A percentile compares a stretch with the other conserved stretches of the same genome.
Evolutionary conservation across 2,797 vertebrate genomes (phyloP).

Genomic region (Paratrypauchen microcephalus): DNA sequence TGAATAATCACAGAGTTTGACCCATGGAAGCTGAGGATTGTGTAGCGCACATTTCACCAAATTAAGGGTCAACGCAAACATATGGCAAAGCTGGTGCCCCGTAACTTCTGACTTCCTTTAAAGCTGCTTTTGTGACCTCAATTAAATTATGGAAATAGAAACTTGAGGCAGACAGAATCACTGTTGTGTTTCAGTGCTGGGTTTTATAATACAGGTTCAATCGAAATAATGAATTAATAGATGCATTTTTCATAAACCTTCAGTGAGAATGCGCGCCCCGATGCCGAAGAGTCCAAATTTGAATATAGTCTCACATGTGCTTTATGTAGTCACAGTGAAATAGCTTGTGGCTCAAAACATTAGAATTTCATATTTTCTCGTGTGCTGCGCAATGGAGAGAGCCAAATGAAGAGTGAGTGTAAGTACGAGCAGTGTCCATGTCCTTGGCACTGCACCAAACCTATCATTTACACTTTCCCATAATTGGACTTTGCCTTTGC

Average conservation of each 20-base stretch:
- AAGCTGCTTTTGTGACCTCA: conserved; percentile 76
- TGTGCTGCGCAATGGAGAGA: conserved; percentile 43
- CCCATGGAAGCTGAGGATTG: conserved; percentile 70
- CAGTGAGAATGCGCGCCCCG: conserved; percentile 62
- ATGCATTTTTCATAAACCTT: conserved; percentile 79
- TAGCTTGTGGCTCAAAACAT: conserved; percentile 79
- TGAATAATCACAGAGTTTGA: conserved; percentile 77
- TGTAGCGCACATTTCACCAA: conserved; percentile 70
- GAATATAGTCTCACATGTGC: conserved; percentile 74
- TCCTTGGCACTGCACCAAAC: conserved; percentile 73
- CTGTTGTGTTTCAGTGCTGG: conserved; percentile 69
- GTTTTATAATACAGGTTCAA: conserved; percentile 76
- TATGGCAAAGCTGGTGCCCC: conserved; percentile 66
- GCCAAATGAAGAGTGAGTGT: conserved; percentile 37
- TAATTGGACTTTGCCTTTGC: conserved; percentile 75
- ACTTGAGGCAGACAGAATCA: conserved; percentile 71
- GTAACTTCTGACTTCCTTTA: conserved; percentile 71
- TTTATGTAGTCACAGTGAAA: conserved; percentile 70
- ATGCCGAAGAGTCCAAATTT: conserved; percentile 71
- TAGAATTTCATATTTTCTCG: conserved; percentile 80
- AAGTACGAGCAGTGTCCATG: conserved; percentile 58
- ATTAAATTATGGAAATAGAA: conserved; percentile 82
- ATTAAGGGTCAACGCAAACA: conserved; percentile 77
- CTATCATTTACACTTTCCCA: conserved; percentile 76
- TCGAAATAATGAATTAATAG: conserved; percentile 77